Evolutionary conservation across 2,797 vertebrate species (phyloP).

Genomic region (Morus bassanus): DNA sequence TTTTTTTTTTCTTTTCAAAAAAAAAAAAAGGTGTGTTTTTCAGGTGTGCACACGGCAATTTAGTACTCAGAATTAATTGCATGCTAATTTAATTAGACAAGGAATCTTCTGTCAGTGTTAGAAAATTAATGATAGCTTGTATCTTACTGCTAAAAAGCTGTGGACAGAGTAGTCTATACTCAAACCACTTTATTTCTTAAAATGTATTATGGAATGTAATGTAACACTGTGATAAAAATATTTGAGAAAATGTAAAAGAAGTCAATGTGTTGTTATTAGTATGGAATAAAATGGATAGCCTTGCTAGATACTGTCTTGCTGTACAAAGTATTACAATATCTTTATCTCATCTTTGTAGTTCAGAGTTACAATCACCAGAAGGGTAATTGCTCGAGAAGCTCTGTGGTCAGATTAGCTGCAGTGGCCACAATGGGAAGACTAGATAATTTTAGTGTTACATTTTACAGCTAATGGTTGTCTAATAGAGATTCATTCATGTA

Average conservation of each 20-base stretch:
- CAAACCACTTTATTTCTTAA: not conserved
- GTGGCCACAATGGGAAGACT: not conserved
- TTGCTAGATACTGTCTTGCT: not conserved
- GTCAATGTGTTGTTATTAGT: not conserved
- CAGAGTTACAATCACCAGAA: not conserved
- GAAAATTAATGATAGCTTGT: not conserved
- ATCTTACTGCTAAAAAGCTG: not conserved
- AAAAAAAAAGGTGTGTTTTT: fast-evolving
- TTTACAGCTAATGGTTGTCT: not conserved
- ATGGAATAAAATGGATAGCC: not conserved
- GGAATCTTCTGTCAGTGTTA: not conserved
- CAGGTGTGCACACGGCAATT: not conserved
- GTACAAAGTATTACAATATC: not conserved
- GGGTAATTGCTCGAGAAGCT: not conserved
- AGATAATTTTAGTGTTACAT: not conserved
- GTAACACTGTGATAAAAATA: not conserved
- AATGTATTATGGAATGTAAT: not conserved
- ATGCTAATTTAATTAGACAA: not conserved
- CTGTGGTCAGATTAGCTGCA: not conserved
- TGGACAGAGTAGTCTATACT: not conserved
- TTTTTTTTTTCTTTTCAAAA: not conserved
- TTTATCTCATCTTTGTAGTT: not conserved
- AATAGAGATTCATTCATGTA: not conserved
- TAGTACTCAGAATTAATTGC: not conserved
- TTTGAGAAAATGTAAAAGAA: not conserved